Evolutionary conservation across 2,113 vertebrate species (phyloP).

Genomic region (Cyphomyrus plagiostoma): DNA sequence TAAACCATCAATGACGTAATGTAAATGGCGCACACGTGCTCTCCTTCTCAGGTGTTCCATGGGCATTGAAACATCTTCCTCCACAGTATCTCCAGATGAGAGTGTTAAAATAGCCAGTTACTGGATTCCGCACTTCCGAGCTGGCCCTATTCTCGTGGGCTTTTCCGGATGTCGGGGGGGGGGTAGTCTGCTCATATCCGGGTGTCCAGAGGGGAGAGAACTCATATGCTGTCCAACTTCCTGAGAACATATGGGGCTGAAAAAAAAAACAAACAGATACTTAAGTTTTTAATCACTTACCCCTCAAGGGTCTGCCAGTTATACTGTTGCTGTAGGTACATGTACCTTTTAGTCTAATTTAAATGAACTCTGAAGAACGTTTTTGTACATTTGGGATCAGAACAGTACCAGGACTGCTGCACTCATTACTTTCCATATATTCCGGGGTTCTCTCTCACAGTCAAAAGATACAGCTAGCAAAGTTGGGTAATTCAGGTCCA

Average conservation of each 20-base stretch:
- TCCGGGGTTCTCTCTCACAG: background rate
- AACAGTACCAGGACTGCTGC: background rate
- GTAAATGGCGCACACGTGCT: background rate
- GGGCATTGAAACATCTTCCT: background rate
- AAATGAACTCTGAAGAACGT: background rate
- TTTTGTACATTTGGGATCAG: background rate
- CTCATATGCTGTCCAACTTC: constrained; percentile 95
- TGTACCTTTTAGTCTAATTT: background rate
- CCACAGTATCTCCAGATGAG: background rate
- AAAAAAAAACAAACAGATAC: constrained; percentile 7
- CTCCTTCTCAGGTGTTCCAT: background rate
- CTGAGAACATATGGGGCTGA: constrained; percentile 87
- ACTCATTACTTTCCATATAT: background rate
- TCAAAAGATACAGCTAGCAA: background rate
- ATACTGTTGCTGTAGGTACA: background rate
- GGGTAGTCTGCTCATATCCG: background rate
- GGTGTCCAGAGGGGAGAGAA: background rate
- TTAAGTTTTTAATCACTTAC: background rate
- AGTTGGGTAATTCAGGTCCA: too few relatives aligned
- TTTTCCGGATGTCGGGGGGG: background rate
- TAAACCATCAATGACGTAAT: background rate
- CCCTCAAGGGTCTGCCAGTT: background rate
- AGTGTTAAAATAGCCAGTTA: background rate
- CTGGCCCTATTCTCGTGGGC: background rate
- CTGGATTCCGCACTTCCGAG: background rate